Evolutionary conservation across 2,797 vertebrate species (phyloP), one percentile per base, ranked within the genome.

Genomic region (Danio tinwini): DNA sequence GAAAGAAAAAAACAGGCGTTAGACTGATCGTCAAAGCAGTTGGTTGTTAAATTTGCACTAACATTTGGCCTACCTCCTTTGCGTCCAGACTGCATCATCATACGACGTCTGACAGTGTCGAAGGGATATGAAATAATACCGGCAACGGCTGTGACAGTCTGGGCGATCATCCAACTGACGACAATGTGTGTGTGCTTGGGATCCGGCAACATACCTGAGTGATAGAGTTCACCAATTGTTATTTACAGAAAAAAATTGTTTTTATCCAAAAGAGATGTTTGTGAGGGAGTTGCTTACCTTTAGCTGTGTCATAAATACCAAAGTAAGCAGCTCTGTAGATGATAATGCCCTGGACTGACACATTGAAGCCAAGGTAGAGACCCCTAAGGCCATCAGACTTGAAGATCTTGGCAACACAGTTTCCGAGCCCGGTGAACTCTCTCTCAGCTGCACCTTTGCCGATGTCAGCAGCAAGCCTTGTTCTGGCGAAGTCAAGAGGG

Each of bases 31-130:
- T 17, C 13, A 16, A 9, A 19, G 44, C 12, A 63, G 47, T 29
- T 49, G 63, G 14, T 61, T 29, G 29, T 29, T 1, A 29, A 5
- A 3, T 14, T 29, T 14, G 6, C n/a, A 0, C 5, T 1, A 21
- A 12, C 52, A 21, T 49, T 7, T 37, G 59, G 14, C 95, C 96
- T 92, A 98, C 98, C 97, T 95, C 95, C 96, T 94, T 96, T 99
- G 82, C 98, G 95, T 83, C 98, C 98, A 16, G 98, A 99, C 94
- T 99, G 98, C 98, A 99, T 99, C 98, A 99, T 99, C 98, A 99
- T 99, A 90, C 98, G 95, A 94, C 98, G 97, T 80, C 98, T 95
- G 87, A 99, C 98, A 0, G 98, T 99, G 92, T 99, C 98, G 55
- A 99, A 99, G 65, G 98, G 98, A 81, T 99, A 99, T 53, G 98